Percentiles rank a stretch among this genome's conserved stretches.
These are phyloP conservation scores for Drosophila erecta DNA, from an alignment of 1,140 invertebrate genomes.

Conservation along the genomic window DNA sequence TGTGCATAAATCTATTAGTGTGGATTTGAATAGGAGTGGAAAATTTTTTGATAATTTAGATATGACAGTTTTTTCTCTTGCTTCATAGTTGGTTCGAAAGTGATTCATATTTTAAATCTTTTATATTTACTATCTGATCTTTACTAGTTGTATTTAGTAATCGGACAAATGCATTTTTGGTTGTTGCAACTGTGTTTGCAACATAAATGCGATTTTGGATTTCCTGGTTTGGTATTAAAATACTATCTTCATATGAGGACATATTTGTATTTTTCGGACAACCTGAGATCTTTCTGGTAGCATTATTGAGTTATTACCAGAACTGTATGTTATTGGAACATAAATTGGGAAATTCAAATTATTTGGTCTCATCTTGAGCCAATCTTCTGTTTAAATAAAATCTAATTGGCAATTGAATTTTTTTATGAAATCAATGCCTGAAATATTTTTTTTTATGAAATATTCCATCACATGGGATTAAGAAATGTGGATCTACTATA, in stretches of 20 bases:
- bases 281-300: neutral
- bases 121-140: neutral
- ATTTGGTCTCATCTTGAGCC: neutral
- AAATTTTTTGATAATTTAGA: no score
- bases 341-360: neutral
- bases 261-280: neutral
- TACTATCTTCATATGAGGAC: neutral
- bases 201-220: neutral
- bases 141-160: no score
- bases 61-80: no score
- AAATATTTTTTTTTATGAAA: neutral
- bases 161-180: neutral
- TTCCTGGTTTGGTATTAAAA: neutral
- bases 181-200: neutral
- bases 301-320: neutral
- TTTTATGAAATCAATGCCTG: neutral
- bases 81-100: no score
- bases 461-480: neutral
- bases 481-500: neutral
- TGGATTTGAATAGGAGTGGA: no score
- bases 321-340: neutral
- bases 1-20: no score
- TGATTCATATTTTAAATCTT: no score
- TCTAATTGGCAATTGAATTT: neutral
- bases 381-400: neutral